Conservation (phyloP, 2,797 vertebrate species). For the Oceanodroma leucorhoa region DNA sequence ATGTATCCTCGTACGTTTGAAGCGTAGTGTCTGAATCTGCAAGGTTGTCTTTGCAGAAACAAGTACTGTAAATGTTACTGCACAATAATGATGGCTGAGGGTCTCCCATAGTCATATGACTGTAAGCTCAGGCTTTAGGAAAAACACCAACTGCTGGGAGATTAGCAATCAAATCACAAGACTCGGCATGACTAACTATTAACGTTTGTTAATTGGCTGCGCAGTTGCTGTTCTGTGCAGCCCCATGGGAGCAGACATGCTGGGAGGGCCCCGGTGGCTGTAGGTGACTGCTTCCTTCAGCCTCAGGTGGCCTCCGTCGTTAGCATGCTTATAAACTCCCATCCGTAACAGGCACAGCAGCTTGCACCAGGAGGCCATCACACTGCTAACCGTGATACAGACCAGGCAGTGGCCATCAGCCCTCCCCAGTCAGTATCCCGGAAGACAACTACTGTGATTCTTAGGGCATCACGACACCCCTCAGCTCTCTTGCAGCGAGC, state of each 20-base stretch:
- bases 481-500: rapidly evolving
- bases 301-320: rapidly evolving
- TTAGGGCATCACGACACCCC: rapidly evolving
- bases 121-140: neutral
- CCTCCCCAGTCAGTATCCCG: rapidly evolving
- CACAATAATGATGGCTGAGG: neutral
- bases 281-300: neutral
- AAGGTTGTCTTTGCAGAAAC: neutral
- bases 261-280: rapidly evolving
- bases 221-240: neutral
- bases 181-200: neutral
- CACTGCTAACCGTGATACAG: rapidly evolving
- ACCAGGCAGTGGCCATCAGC: rapidly evolving
- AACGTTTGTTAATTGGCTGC: rapidly evolving
- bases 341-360: rapidly evolving
- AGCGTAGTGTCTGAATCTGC: neutral
- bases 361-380: rapidly evolving
- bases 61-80: neutral
- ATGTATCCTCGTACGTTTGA: neutral
- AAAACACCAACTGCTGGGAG: constrained; percentile 4
- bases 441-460: rapidly evolving
- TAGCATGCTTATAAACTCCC: rapidly evolving
- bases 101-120: constrained; percentile 12
- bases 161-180: constrained; percentile 45
- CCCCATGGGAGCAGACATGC: rapidly evolving